phyloP scores from a whole-genome alignment of 2,113 vertebrate genomes.

The Microcebus lehilahytsara region DNA sequence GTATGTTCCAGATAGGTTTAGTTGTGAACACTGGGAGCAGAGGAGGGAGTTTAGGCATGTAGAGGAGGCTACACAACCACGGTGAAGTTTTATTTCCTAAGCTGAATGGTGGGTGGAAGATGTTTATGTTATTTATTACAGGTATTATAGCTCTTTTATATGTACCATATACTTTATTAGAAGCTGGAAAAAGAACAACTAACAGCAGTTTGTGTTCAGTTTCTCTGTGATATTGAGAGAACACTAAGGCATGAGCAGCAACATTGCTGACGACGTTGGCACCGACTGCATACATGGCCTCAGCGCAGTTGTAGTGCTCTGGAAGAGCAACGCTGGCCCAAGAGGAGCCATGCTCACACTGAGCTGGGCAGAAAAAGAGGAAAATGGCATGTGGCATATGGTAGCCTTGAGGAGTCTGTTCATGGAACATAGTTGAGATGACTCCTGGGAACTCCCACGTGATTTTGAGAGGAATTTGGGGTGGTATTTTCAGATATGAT shows the following conservation, averaged over 20 bases:
- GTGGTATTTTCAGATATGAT: neutral
- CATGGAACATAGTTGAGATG: neutral
- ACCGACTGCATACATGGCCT: no score
- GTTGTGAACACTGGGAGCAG: neutral
- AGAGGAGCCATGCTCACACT: neutral
- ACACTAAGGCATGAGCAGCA: neutral
- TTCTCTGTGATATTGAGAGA: neutral
- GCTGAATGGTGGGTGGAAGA: neutral
- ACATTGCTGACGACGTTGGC: no score
- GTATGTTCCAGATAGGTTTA: neutral
- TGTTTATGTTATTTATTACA: neutral
- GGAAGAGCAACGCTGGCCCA: neutral
- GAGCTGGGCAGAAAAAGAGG: neutral
- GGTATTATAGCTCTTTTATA: neutral
- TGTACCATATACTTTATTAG: neutral
- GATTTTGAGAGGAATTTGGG: neutral
- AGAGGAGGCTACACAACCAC: neutral
- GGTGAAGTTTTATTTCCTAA: neutral
- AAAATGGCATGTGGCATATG: neutral
- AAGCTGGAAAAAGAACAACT: neutral
- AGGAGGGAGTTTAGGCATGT: neutral
- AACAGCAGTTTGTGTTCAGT: neutral
- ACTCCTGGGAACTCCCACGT: neutral
- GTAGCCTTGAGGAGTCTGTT: neutral
- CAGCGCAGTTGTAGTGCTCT: fast-evolving